Conservation (phyloP, 1,140 invertebrate species). For the Arion vulgaris region DNA sequence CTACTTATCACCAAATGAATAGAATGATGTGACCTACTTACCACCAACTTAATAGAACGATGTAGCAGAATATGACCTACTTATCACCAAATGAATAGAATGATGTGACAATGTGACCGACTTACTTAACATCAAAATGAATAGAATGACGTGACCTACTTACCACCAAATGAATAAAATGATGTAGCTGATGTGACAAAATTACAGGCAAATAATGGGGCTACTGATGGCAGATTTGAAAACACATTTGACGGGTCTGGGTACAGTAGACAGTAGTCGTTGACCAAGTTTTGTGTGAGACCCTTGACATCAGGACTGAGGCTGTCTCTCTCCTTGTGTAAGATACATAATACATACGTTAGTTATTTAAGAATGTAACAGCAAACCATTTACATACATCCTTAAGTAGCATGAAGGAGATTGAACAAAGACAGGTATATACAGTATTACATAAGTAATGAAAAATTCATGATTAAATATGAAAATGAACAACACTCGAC, state of each 20-base stretch:
- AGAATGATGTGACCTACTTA: conserved; percentile 62
- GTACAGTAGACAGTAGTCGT: conserved; percentile 65
- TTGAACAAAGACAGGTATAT: too few relatives aligned
- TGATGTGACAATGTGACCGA: too few relatives aligned
- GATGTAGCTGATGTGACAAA: conserved; percentile 65
- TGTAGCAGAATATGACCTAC: too few relatives aligned
- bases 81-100: too few relatives aligned
- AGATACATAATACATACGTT: neutral
- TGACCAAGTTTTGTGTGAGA: conserved; percentile 58
- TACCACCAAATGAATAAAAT: conserved; percentile 59
- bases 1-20: conserved; percentile 55
- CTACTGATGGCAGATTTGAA: conserved; percentile 57
- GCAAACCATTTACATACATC: too few relatives aligned
- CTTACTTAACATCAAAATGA: too few relatives aligned
- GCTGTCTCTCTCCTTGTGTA: conserved; percentile 58
- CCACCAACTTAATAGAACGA: too few relatives aligned
- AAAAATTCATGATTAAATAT: too few relatives aligned
- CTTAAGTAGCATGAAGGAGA: too few relatives aligned
- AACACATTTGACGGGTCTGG: conserved; percentile 59
- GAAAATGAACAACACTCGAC: too few relatives aligned
- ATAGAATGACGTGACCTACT: too few relatives aligned
- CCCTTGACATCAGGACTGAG: conserved; percentile 59
- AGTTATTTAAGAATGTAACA: neutral
- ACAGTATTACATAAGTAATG: too few relatives aligned
- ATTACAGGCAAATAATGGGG: conserved; percentile 67